Evolutionary conservation across 2,113 vertebrate species (phyloP), one percentile per base, ranked within the genome.

Genomic region (Myiopsitta monachus): DNA sequence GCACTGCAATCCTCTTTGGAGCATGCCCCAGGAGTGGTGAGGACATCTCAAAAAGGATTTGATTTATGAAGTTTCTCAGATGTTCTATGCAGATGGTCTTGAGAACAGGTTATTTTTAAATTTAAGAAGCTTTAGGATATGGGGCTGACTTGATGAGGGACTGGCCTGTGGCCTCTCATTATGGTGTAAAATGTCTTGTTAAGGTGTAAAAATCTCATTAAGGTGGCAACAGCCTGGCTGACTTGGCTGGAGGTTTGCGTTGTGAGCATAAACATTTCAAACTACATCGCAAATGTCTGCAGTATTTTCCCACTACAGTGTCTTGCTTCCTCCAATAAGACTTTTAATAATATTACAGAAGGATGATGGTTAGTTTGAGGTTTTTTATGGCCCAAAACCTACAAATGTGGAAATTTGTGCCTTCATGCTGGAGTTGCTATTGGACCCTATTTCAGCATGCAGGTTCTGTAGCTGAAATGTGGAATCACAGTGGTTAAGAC

Each of bases 221-320:
- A 15, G 22, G 57, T 59, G 57, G 33, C 57, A 59, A 24, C 14
- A 79, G 55, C 30, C 49, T 1, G 10, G 57, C 38, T 77, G 3
- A 33, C n/a, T 39, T 28, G 55, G 51, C 38, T 77, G 83, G 33
- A 55, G 46, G 18, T 66, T 67, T 74, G 51, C 61, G 75, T 43
- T 57, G 18, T 27, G 47, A 63, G 27, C 4, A 3, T 1, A 14
- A 83, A 6, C 15, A 27, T 21, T 27, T 84, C 51, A 38, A 47
- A 47, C 63, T 3, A 8, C 61, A 41, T 16, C 38, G 14, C 22
- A n/a, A 77, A 78, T 18, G 57, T 81, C 15, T 1, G 1, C 2
- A n/a, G 1, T 1, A 18, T 63, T 44, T 39, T 7, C 49, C 3
- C 9, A 1, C 23, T n/a, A 3, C 5, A 2, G 4, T 3, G 10